Evolutionary conservation across 2,797 vertebrate genomes (phyloP).

Genomic region (Rallus crepitans): DNA sequence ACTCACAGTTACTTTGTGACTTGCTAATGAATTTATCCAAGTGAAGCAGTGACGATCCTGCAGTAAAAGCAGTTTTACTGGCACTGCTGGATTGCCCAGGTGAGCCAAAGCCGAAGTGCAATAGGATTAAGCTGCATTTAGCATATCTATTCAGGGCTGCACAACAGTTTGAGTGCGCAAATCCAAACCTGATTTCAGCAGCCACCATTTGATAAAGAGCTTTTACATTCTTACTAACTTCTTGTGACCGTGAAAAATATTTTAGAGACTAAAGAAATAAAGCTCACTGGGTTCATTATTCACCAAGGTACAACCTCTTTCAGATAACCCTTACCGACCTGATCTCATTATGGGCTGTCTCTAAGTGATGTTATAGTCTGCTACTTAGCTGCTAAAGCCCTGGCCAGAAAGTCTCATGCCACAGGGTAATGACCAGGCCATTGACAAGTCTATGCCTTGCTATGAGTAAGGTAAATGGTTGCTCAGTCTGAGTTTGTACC

Average conservation of each 20-base stretch:
- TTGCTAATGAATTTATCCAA: not conserved
- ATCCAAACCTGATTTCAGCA: not conserved
- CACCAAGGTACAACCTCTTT: not conserved
- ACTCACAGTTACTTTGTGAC: not conserved
- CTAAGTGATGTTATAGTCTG: not conserved
- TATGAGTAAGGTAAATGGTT: not conserved
- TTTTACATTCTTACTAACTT: not conserved
- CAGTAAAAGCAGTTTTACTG: conserved; percentile 6
- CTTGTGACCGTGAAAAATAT: not conserved
- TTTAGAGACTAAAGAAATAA: not conserved
- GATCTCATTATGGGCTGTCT: not conserved
- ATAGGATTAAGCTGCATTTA: not conserved
- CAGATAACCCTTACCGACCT: not conserved
- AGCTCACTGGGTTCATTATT: not conserved
- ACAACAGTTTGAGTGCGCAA: not conserved
- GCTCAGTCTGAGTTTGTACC: not conserved
- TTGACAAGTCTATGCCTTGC: not conserved
- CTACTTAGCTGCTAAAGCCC: not conserved
- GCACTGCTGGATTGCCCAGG: not conserved
- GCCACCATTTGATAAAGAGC: not conserved
- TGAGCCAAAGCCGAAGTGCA: not conserved
- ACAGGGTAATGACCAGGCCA: not conserved
- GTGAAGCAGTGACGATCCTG: not conserved
- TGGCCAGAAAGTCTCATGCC: not conserved
- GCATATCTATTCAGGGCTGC: not conserved